Evolutionary conservation across 1,140 invertebrate genomes (phyloP).

Genomic region (Bemisia tabaci): DNA sequence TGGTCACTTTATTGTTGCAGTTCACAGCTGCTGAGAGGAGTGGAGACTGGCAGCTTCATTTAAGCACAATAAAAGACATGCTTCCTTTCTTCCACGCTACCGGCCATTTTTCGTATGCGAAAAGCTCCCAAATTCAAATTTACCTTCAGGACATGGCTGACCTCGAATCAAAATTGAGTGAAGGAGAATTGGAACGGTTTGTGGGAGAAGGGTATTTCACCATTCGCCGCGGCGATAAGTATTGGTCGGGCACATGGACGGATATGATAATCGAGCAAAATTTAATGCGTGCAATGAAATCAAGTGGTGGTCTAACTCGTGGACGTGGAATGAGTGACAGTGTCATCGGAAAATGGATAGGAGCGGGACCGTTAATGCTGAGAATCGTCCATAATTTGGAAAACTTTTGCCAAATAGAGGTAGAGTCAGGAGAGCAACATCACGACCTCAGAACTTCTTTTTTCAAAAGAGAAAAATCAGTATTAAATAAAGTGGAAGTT

Average conservation of each 20-base stretch:
- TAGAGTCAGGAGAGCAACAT: constrained; percentile 29
- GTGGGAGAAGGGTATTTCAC: constrained; percentile 13
- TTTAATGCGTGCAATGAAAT: constrained; percentile 30
- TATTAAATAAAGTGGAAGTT: constrained; percentile 24
- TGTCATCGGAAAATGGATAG: constrained; percentile 29
- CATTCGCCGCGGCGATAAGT: constrained; percentile 21
- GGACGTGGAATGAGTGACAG: constrained; percentile 26
- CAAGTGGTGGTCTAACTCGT: constrained; percentile 27
- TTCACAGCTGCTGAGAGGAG: constrained; percentile 30
- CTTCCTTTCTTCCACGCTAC: constrained; percentile 15
- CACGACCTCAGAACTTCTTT: constrained; percentile 29
- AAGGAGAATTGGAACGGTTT: constrained; percentile 13
- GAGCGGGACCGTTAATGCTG: constrained; percentile 12
- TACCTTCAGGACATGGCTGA: constrained; percentile 19
- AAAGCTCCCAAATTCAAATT: neutral
- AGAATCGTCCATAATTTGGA: constrained; percentile 5
- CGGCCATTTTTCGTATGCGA: neutral
- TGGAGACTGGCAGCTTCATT: constrained; percentile 27
- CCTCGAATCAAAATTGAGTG: neutral
- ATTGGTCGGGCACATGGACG: constrained; percentile 25
- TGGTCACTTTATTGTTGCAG: constrained; percentile 27
- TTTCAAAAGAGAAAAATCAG: constrained; percentile 27
- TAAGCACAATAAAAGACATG: constrained; percentile 27
- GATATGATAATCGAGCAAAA: constrained; percentile 26
- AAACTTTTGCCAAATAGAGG: neutral